Evolutionary conservation across 2,888 invertebrate genomes (phyloP).

Genomic region (Lycophotia porphyrea): DNA sequence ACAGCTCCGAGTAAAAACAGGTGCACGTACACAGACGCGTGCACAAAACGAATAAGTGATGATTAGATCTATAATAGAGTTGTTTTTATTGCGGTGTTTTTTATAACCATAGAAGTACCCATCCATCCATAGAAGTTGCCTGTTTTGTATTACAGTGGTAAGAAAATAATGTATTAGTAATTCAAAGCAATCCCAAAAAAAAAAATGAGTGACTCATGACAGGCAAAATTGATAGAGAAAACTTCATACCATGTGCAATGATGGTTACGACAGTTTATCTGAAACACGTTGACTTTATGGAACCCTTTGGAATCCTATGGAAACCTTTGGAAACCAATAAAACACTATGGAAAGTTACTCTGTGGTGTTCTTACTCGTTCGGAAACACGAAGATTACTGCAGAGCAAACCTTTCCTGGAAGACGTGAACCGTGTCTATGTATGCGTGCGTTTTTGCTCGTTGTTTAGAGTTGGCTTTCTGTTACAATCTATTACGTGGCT

Average conservation of each 20-base stretch:
- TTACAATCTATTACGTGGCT: background rate
- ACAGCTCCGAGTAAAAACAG: too few relatives aligned
- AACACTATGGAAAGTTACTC: background rate
- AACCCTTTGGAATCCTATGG: background rate
- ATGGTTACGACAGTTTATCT: background rate
- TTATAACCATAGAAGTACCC: too few relatives aligned
- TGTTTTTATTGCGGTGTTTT: too few relatives aligned
- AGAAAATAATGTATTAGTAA: too few relatives aligned
- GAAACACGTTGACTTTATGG: background rate
- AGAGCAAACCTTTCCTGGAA: background rate
- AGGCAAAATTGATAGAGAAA: background rate
- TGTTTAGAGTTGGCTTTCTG: conserved; percentile 1
- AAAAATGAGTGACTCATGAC: background rate
- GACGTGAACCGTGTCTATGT: background rate
- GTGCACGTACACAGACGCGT: background rate
- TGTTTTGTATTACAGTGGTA: too few relatives aligned
- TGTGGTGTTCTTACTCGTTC: background rate
- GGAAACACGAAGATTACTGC: background rate
- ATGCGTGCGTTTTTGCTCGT: accelerated
- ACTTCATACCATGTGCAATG: background rate
- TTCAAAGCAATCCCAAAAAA: background rate
- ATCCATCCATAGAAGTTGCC: too few relatives aligned
- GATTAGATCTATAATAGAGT: background rate
- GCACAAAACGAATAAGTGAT: background rate
- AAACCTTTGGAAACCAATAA: background rate